A percentile compares a stretch with the other conserved stretches of the same genome.
phyloP scores from a whole-genome alignment of 2,113 vertebrate genomes.

The Drymodes brunneopygia region DNA sequence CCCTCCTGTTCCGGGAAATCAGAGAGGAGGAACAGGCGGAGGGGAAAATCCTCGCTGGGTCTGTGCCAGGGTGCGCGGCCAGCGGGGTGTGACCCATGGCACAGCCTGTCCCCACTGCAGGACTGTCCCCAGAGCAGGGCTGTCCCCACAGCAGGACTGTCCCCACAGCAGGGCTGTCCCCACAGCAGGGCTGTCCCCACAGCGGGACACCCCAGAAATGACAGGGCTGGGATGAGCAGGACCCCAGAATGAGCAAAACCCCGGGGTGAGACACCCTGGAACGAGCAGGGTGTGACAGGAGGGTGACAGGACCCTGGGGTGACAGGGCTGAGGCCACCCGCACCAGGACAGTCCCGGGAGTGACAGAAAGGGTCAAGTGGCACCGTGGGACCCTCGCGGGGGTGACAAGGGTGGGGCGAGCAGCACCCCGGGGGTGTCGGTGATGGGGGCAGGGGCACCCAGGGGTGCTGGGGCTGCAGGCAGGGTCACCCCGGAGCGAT shows the following conservation, averaged over 20 bases:
- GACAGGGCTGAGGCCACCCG: background rate
- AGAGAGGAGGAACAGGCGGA: background rate
- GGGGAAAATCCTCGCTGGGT: background rate
- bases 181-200: background rate
- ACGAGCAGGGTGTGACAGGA: background rate
- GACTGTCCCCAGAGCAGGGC: background rate
- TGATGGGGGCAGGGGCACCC: background rate
- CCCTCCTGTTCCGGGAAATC: background rate
- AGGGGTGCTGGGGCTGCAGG: rapidly evolving
- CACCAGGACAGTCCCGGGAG: background rate
- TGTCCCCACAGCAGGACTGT: too few species aligned
- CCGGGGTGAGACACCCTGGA: background rate
- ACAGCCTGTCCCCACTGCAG: too few species aligned
- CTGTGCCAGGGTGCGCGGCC: rapidly evolving
- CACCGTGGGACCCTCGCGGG: rapidly evolving
- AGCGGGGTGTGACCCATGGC: rapidly evolving
- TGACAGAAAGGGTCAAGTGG: rapidly evolving
- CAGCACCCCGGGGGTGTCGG: background rate
- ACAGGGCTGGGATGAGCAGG: background rate
- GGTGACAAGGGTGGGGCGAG: background rate
- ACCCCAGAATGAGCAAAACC: background rate
- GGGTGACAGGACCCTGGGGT: background rate
- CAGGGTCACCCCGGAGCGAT: too few species aligned
- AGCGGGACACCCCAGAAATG: too few species aligned
- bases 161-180: background rate